Conservation (phyloP, 2,888 invertebrate species). For the Meganola albula region DNA sequence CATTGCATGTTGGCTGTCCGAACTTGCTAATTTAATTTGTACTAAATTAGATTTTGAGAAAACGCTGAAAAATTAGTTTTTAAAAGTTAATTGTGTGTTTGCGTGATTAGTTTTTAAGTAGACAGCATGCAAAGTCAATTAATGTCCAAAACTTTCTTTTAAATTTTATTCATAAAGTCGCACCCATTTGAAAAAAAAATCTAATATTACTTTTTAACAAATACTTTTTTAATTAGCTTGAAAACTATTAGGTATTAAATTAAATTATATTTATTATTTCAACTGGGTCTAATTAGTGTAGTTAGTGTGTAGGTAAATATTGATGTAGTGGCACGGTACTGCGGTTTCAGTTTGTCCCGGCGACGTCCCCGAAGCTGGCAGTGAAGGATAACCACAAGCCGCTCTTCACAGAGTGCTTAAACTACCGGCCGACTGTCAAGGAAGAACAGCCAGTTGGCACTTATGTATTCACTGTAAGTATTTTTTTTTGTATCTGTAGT, state of each 20-base stretch:
- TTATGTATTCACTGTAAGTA: conserved; percentile 83
- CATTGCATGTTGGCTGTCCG: conserved; percentile 25
- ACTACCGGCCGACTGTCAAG: conserved; percentile 87
- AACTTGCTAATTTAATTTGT: conserved; percentile 17
- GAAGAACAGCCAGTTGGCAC: conserved; percentile 87
- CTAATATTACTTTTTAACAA: no score
- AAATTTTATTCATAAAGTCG: conserved; percentile 10
- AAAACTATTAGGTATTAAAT: no score
- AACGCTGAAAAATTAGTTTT: conserved; percentile 18
- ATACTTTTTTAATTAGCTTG: no score
- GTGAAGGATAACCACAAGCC: conserved; percentile 90
- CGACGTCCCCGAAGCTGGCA: conserved; percentile 54
- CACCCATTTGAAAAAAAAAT: conserved; percentile 14
- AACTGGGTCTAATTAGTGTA: no score
- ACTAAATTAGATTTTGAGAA: conserved; percentile 17
- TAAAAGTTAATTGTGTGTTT: conserved; percentile 22
- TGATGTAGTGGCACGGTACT: conserved; percentile 46
- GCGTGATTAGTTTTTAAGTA: conserved; percentile 23
- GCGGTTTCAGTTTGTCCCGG: conserved; percentile 61
- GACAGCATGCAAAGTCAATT: conserved; percentile 28
- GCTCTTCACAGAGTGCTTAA: conserved; percentile 88
- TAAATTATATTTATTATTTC: no score
- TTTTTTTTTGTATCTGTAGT: background rate
- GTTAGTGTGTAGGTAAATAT: conserved; percentile 25
- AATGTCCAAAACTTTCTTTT: conserved; percentile 12